Percentiles rank a stretch among this genome's conserved stretches.
Conservation (phyloP, 1,140 invertebrate genomes). For the Cephus cinctus region DNA sequence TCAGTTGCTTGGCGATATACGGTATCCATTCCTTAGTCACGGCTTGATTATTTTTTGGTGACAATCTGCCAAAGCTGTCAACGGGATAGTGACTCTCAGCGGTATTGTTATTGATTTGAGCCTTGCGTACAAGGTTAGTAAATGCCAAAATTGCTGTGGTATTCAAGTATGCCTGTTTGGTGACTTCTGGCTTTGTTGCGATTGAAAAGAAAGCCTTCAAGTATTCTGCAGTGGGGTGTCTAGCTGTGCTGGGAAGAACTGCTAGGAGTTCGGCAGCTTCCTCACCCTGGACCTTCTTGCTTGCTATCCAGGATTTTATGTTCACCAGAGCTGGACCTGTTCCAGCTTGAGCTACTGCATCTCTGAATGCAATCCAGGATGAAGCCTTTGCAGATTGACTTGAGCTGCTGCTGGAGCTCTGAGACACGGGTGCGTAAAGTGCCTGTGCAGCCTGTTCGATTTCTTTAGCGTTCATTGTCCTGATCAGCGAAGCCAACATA, state of each 20-base stretch:
- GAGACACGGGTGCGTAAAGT: too few relatives aligned
- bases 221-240: constrained; percentile 64
- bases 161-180: constrained; percentile 53
- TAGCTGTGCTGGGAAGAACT: constrained; percentile 53
- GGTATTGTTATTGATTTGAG: constrained; percentile 58
- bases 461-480: constrained; percentile 62
- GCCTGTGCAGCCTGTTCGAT: too few relatives aligned
- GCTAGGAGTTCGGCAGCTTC: constrained; percentile 61
- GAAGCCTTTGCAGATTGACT: too few relatives aligned
- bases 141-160: constrained; percentile 58
- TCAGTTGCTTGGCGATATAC: constrained; percentile 56
- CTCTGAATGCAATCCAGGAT: constrained; percentile 62
- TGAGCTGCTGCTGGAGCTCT: too few relatives aligned
- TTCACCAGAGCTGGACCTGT: constrained; percentile 65
- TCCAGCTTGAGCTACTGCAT: constrained; percentile 64
- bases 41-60: constrained; percentile 51
- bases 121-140: constrained; percentile 60
- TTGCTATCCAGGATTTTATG: constrained; percentile 62
- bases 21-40: constrained; percentile 61
- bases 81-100: constrained; percentile 63
- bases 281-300: constrained; percentile 52
- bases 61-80: constrained; percentile 61
- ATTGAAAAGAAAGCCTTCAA: constrained; percentile 61
- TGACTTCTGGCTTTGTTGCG: constrained; percentile 52
- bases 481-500: constrained; percentile 60